Evolutionary conservation across 2,797 vertebrate species (phyloP).

Genomic region (Aselliscus stoliczkanus): DNA sequence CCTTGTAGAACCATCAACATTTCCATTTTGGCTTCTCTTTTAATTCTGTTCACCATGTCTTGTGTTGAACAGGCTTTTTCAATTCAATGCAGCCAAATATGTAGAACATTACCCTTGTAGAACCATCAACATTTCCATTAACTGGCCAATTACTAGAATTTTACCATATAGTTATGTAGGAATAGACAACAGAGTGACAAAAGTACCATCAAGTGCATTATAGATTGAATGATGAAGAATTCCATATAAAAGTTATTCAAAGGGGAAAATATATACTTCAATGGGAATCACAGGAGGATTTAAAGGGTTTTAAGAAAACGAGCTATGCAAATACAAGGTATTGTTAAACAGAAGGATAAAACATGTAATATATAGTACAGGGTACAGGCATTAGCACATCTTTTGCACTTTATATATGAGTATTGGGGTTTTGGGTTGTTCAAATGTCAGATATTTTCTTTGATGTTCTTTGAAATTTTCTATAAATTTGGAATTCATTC

Average conservation of each 20-base stretch:
- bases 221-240: neutral
- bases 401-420: neutral
- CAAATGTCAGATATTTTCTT: slow-evolving; percentile 53
- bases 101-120: neutral
- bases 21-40: no score
- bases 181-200: neutral
- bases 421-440: neutral
- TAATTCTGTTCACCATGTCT: neutral
- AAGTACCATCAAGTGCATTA: neutral
- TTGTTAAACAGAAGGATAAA: slow-evolving; percentile 12
- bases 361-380: neutral
- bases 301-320: neutral
- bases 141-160: neutral
- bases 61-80: neutral
- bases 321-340: neutral
- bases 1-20: neutral
- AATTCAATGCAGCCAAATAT: neutral
- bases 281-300: neutral
- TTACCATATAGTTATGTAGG: neutral
- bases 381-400: neutral
- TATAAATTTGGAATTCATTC: slow-evolving; percentile 23
- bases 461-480: slow-evolving; percentile 61
- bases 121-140: neutral
- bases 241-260: neutral
- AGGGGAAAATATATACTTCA: neutral